Evolutionary conservation across 2,113 vertebrate genomes (phyloP).

Genomic region (Empidonax traillii): DNA sequence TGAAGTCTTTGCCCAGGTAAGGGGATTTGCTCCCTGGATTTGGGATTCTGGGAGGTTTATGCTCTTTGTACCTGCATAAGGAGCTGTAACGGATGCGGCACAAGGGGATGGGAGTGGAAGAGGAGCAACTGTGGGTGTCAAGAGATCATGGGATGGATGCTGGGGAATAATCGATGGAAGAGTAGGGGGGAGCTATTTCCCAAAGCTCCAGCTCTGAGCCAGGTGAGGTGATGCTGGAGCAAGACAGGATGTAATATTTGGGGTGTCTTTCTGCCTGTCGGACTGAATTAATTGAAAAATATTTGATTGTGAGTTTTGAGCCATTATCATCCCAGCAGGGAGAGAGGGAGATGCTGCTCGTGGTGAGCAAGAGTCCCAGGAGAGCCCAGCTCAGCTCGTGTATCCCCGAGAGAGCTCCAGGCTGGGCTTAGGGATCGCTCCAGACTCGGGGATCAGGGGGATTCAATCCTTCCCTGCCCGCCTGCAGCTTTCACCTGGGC

Average conservation of each 20-base stretch:
- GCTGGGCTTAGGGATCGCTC: fast-evolving
- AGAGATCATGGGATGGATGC: fast-evolving
- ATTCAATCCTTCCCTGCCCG: neutral
- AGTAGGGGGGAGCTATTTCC: neutral
- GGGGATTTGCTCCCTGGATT: neutral
- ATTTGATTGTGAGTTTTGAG: fast-evolving
- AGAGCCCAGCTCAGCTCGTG: neutral
- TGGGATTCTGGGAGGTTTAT: neutral
- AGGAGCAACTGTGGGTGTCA: neutral
- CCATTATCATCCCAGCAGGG: fast-evolving
- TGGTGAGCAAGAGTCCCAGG: fast-evolving
- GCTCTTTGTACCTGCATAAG: neutral
- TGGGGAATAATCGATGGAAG: neutral
- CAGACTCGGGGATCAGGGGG: too few species aligned
- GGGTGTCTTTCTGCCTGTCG: fast-evolving
- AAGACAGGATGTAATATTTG: neutral
- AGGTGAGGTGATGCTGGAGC: fast-evolving
- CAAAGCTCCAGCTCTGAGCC: fast-evolving
- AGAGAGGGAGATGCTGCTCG: neutral
- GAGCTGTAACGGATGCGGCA: fast-evolving
- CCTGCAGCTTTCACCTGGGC: neutral
- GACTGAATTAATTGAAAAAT: neutral
- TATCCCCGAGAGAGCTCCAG: neutral
- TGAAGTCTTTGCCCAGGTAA: neutral
- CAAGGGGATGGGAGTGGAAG: fast-evolving